Evolutionary conservation across 2,888 invertebrate genomes (phyloP).

Genomic region (Stenodema calcarata): DNA sequence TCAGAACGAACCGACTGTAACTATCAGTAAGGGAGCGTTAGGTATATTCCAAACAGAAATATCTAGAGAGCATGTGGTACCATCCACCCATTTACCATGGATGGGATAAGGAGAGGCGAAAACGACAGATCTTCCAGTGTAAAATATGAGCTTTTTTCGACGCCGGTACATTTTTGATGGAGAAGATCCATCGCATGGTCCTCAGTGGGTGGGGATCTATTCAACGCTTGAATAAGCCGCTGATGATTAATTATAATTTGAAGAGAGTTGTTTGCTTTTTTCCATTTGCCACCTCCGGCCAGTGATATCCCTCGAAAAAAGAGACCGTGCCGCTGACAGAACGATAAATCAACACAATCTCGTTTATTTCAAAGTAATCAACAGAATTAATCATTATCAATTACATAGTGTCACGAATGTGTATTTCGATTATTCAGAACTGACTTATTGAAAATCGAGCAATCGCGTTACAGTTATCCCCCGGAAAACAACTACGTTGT

Average conservation of each 20-base stretch:
- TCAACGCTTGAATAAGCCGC: background rate
- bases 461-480: background rate
- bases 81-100: background rate
- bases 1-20: no score
- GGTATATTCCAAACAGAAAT: background rate
- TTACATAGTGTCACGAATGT: background rate
- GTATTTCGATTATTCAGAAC: background rate
- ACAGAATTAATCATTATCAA: background rate
- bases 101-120: background rate
- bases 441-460: background rate
- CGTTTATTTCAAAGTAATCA: conserved; percentile 19
- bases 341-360: conserved; percentile 20
- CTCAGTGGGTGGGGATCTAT: background rate
- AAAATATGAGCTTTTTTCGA: background rate
- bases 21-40: no score
- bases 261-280: background rate
- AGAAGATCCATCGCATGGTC: background rate
- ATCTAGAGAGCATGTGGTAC: background rate
- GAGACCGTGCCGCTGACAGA: conserved; percentile 1
- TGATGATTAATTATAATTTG: conserved; percentile 27
- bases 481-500: no score
- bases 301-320: background rate
- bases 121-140: background rate
- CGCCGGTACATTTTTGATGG: background rate
- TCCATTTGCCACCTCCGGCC: background rate